A percentile compares a stretch with the other conserved stretches of the same genome.
Conservation (phyloP, 2,888 invertebrate genomes). For the Chironomus riparius region DNA sequence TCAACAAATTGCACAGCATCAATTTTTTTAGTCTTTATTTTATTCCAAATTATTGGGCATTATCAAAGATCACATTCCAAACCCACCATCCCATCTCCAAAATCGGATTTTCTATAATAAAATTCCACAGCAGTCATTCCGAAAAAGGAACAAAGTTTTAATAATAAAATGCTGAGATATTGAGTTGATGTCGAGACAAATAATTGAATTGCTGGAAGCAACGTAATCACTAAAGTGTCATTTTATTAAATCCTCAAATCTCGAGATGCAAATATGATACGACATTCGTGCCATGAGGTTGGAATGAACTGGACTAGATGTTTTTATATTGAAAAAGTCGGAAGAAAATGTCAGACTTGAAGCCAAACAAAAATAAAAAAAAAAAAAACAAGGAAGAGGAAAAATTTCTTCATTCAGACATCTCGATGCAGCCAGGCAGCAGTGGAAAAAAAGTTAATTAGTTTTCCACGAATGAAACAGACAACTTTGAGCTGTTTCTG, state of each 20-base stretch:
- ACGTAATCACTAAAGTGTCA: conserved; percentile 2
- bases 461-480: conserved; percentile 15
- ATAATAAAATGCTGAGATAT: neutral
- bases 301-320: neutral
- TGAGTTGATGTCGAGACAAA: neutral
- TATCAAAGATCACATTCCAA: too few species aligned
- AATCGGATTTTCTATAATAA: too few species aligned
- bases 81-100: too few species aligned
- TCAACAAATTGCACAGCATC: too few species aligned
- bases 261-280: neutral
- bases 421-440: neutral
- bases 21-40: too few species aligned
- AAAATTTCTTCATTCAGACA: neutral
- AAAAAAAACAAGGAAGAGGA: neutral
- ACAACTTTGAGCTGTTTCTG: neutral
- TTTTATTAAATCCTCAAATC: conserved; percentile 7
- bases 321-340: neutral
- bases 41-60: too few species aligned
- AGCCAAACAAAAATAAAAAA: conserved; percentile 2
- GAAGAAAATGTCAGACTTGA: neutral
- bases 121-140: too few species aligned
- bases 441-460: conserved; percentile 19
- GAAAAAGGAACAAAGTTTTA: neutral
- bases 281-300: neutral
- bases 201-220: conserved; percentile 18